These are phyloP conservation scores for Argentina silus DNA, from an alignment of 2,797 vertebrate species.

Conservation along the genomic window DNA sequence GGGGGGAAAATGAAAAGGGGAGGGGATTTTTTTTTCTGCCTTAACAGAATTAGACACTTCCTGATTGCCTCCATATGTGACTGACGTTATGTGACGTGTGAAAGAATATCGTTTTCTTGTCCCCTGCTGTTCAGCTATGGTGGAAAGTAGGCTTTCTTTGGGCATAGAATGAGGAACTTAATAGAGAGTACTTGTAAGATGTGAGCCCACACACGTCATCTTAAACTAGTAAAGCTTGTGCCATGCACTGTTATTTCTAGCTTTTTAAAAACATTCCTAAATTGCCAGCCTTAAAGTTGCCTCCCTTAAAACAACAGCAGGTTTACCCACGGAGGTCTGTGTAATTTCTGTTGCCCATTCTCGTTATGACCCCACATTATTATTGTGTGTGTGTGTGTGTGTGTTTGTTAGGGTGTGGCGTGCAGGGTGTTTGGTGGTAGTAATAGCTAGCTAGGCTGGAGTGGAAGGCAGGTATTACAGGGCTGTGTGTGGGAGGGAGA, in stretches of 20 bases:
- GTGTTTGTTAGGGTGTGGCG: slow-evolving; percentile 72
- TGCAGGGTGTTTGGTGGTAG: slow-evolving; percentile 68
- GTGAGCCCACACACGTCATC: slow-evolving; percentile 47
- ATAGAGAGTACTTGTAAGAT: slow-evolving; percentile 40
- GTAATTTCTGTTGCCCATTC: slow-evolving; percentile 67
- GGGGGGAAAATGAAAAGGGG: neutral
- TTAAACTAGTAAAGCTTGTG: slow-evolving; percentile 37
- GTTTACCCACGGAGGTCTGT: slow-evolving; percentile 64
- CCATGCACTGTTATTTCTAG: slow-evolving; percentile 63
- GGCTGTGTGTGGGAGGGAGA: slow-evolving; percentile 55
- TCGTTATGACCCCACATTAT: slow-evolving; percentile 72
- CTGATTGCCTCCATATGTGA: slow-evolving; percentile 28
- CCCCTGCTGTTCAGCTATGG: slow-evolving; percentile 22
- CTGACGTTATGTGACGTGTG: slow-evolving; percentile 17
- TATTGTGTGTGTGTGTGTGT: slow-evolving; percentile 69
- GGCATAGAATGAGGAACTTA: slow-evolving; percentile 32
- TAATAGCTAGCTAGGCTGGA: slow-evolving; percentile 57
- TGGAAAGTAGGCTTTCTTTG: slow-evolving; percentile 19
- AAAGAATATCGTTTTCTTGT: slow-evolving; percentile 10
- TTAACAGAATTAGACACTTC: slow-evolving; percentile 16
- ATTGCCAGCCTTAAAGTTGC: slow-evolving; percentile 51
- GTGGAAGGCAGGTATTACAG: slow-evolving; percentile 76
- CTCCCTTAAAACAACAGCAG: slow-evolving; percentile 74
- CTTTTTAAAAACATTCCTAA: slow-evolving; percentile 51
- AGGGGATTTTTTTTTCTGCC: neutral